phyloP scores from a whole-genome alignment of 2,888 invertebrate species.

The Dicycla oo region DNA sequence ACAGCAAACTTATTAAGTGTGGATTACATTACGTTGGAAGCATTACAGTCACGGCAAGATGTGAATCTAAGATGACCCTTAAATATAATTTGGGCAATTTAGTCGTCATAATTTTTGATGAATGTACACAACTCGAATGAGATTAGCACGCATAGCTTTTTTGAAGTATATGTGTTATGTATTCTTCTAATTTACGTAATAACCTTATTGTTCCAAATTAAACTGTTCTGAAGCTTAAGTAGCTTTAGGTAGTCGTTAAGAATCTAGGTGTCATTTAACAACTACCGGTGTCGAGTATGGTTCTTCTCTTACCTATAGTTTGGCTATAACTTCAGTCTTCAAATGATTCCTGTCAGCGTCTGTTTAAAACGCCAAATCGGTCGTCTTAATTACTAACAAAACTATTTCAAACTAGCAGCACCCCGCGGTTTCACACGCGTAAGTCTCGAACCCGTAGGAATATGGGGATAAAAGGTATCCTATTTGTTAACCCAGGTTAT shows the following conservation, averaged over 20 bases:
- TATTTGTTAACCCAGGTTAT: too few species aligned
- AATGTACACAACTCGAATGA: conserved; percentile 31
- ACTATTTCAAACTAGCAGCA: neutral
- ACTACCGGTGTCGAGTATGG: conserved; percentile 3
- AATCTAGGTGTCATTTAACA: neutral
- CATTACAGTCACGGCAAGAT: conserved; percentile 43
- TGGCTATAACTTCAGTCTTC: neutral
- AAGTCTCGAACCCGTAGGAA: too few species aligned
- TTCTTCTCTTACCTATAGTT: too few species aligned
- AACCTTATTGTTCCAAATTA: conserved; percentile 43
- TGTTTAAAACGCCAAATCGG: neutral
- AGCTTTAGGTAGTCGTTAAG: conserved; percentile 21
- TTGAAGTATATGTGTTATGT: conserved; percentile 33
- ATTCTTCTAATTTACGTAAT: conserved; percentile 45
- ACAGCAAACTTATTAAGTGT: conserved; percentile 32
- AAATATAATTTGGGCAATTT: conserved; percentile 52
- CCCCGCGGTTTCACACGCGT: too few species aligned
- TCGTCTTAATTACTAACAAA: too few species aligned
- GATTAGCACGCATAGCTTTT: conserved; percentile 49
- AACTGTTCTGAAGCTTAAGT: conserved; percentile 32
- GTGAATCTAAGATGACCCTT: conserved; percentile 38
- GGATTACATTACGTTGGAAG: conserved; percentile 12
- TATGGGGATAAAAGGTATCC: too few species aligned
- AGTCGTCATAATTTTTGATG: conserved; percentile 46
- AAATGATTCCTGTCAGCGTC: too few species aligned